phyloP scores from a whole-genome alignment of 2,888 invertebrate genomes.

The Octonoba sinensis region DNA sequence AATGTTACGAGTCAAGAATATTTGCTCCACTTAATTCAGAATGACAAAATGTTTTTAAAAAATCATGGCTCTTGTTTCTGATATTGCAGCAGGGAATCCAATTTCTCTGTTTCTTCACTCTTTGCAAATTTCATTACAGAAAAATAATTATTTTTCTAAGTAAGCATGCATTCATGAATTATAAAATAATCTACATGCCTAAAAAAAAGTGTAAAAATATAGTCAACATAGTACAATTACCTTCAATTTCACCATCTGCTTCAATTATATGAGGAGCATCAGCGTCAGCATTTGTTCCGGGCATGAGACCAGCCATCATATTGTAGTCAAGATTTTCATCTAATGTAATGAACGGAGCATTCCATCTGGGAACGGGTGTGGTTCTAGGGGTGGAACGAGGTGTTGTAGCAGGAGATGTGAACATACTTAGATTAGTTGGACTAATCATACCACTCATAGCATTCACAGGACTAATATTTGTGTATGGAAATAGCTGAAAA shows the following conservation, averaged over 20 bases:
- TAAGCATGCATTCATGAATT: too few species aligned
- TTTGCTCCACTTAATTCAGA: too few species aligned
- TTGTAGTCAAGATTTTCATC: constrained; percentile 90
- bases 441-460: constrained; percentile 87
- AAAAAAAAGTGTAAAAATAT: too few species aligned
- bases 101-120: too few species aligned
- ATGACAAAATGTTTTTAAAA: too few species aligned
- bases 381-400: constrained; percentile 80
- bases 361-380: constrained; percentile 81
- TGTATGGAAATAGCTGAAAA: constrained; percentile 90
- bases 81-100: too few species aligned
- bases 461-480: constrained; percentile 84
- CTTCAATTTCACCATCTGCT: constrained; percentile 76
- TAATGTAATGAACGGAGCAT: constrained; percentile 83
- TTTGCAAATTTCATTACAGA: too few species aligned
- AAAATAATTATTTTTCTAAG: too few species aligned
- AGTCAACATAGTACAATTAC: neutral
- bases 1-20: too few species aligned
- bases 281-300: constrained; percentile 73
- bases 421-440: constrained; percentile 87
- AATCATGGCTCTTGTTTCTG: too few species aligned
- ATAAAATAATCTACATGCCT: too few species aligned
- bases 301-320: constrained; percentile 84
- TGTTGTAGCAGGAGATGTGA: constrained; percentile 80
- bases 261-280: constrained; percentile 81